phyloP scores from a whole-genome alignment of 2,113 vertebrate species.

The Campylorhamphus procurvoides region DNA sequence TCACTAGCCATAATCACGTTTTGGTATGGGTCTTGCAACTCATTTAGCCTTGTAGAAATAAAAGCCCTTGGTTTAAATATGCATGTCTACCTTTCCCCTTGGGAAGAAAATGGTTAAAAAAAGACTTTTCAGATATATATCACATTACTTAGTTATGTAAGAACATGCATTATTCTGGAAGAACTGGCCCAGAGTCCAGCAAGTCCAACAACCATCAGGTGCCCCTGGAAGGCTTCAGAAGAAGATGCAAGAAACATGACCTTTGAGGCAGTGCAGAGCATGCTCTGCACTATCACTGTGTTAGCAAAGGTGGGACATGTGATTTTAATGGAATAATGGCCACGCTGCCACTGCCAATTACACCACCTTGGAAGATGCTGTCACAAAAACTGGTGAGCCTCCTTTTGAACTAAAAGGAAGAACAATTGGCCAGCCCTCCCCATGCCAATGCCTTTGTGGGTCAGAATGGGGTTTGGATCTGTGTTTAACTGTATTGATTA shows the following conservation, averaged over 20 bases:
- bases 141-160: background rate
- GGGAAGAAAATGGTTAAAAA: background rate
- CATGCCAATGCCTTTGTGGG: background rate
- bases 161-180: background rate
- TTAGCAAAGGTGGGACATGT: background rate
- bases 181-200: background rate
- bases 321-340: background rate
- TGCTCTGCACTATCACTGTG: background rate
- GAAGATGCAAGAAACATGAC: background rate
- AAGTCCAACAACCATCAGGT: background rate
- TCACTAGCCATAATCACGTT: background rate
- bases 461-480: background rate
- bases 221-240: constrained; percentile 6
- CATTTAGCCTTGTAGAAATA: background rate
- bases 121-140: background rate
- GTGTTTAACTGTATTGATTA: background rate
- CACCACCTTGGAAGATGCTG: background rate
- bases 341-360: background rate
- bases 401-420: background rate
- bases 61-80: background rate
- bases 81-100: background rate
- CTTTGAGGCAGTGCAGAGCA: background rate
- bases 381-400: background rate
- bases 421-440: background rate
- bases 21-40: background rate